Evolutionary conservation across 2,113 vertebrate genomes (phyloP).

Genomic region (Rallus limicola): DNA sequence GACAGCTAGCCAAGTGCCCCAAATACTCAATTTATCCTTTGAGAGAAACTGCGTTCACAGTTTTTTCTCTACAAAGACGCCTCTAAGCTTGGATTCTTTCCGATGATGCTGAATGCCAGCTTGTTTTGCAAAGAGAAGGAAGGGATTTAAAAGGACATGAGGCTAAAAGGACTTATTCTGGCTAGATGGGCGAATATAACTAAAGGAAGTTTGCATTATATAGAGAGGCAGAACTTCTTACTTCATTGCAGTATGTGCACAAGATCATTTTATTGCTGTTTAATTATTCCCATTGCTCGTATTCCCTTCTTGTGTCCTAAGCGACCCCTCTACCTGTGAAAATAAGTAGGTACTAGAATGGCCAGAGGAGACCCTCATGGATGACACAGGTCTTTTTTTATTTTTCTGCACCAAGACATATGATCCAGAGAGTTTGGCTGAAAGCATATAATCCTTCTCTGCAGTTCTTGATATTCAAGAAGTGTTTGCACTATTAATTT

Average conservation of each 20-base stretch:
- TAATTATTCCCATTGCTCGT: not conserved
- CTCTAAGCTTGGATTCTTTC: conserved; percentile 72
- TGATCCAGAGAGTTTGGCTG: not conserved
- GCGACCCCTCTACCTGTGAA: not conserved
- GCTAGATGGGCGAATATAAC: not conserved
- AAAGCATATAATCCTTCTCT: not conserved
- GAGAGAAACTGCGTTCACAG: conserved; percentile 50
- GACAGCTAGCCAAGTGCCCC: conserved; percentile 11
- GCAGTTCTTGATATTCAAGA: not conserved
- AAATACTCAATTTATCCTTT: conserved; percentile 44
- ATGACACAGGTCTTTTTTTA: not conserved
- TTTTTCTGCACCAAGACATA: not conserved
- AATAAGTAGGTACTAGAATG: not conserved
- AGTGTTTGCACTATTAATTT: not conserved
- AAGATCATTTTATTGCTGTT: not conserved
- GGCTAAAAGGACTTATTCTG: not conserved
- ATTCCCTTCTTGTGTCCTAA: not conserved
- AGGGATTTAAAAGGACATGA: conserved; percentile 31
- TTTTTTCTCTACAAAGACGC: conserved; percentile 62
- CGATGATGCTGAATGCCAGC: conserved; percentile 28
- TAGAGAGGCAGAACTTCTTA: not conserved
- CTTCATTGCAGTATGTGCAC: not conserved
- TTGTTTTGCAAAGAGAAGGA: conserved; percentile 49
- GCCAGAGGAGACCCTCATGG: not conserved
- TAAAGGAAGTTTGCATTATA: not conserved